Conservation (phyloP, 1,140 invertebrate genomes). For the Diorhabda elongata region DNA sequence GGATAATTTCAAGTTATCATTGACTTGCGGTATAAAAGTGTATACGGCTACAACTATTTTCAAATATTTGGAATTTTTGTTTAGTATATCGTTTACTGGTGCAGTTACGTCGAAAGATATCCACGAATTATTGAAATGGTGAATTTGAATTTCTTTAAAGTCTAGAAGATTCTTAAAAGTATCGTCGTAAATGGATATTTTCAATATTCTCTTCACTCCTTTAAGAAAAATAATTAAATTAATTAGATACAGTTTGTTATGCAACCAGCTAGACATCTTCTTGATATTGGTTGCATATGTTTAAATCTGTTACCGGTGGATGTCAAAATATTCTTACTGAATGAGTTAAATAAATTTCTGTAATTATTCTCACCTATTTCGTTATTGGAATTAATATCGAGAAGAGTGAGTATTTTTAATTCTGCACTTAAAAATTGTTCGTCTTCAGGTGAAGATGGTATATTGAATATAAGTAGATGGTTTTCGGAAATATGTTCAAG, state of each 20-base stretch:
- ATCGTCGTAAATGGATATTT: slow-evolving; percentile 39
- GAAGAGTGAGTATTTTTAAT: slow-evolving; percentile 39
- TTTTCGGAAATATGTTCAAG: slow-evolving; percentile 32
- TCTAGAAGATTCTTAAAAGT: slow-evolving; percentile 23
- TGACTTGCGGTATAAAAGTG: slow-evolving; percentile 24
- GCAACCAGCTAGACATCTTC: neutral
- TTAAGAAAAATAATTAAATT: neutral
- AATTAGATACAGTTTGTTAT: neutral
- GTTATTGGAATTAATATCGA: slow-evolving; percentile 28
- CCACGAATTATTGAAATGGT: slow-evolving; percentile 42
- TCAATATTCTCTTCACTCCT: slow-evolving; percentile 36
- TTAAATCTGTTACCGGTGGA: neutral
- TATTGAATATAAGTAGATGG: slow-evolving; percentile 41
- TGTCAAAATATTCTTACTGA: no score
- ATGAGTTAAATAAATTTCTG: neutral
- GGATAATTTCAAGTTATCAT: slow-evolving; percentile 37
- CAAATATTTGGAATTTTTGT: slow-evolving; percentile 28
- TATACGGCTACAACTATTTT: slow-evolving; percentile 36
- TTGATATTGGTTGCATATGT: neutral
- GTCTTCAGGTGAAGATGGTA: slow-evolving; percentile 35
- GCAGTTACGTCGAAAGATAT: slow-evolving; percentile 41
- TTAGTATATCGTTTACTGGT: slow-evolving; percentile 31
- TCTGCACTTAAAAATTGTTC: slow-evolving; percentile 41
- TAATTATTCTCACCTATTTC: slow-evolving; percentile 25
- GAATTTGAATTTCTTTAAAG: slow-evolving; percentile 32